Evolutionary conservation across 2,888 invertebrate species (phyloP).

Genomic region (Trichopoda pennipes): DNA sequence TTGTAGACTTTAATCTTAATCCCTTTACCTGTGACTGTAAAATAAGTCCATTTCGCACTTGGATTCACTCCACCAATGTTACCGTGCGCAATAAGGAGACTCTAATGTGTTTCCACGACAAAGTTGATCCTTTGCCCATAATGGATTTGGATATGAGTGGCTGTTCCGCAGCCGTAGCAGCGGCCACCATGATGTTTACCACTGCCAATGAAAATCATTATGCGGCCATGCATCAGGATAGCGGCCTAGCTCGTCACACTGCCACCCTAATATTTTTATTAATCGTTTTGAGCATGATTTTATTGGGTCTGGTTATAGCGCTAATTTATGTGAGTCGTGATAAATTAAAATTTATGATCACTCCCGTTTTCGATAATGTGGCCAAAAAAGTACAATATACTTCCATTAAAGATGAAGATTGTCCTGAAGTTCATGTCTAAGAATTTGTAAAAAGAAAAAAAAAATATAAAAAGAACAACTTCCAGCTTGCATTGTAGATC

Average conservation of each 20-base stretch:
- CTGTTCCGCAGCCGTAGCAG: conserved; percentile 76
- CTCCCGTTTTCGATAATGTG: conserved; percentile 85
- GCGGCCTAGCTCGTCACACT: conserved; percentile 76
- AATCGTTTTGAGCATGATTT: conserved; percentile 82
- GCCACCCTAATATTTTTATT: conserved; percentile 81
- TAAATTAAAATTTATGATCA: conserved; percentile 83
- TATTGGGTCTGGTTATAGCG: conserved; percentile 83
- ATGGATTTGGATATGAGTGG: conserved; percentile 75
- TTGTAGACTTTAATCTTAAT: conserved; percentile 85
- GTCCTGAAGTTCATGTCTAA: conserved; percentile 81
- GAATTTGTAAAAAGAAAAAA: background rate
- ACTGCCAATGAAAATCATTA: conserved; percentile 73
- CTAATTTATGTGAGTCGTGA: conserved; percentile 85
- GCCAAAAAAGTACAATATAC: conserved; percentile 88
- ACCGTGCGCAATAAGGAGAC: conserved; percentile 83
- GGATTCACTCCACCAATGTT: conserved; percentile 85
- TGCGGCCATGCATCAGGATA: conserved; percentile 58
- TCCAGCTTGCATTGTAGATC: conserved; percentile 12
- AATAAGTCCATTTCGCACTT: conserved; percentile 83
- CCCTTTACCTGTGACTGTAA: conserved; percentile 87
- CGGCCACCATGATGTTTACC: conserved; percentile 76
- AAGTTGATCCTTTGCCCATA: conserved; percentile 75
- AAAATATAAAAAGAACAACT: background rate
- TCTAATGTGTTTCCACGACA: conserved; percentile 82
- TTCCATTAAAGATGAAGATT: conserved; percentile 85